These are phyloP conservation scores for Tiliqua scincoides DNA, from an alignment of 2,113 vertebrate species.

Conservation along the genomic window DNA sequence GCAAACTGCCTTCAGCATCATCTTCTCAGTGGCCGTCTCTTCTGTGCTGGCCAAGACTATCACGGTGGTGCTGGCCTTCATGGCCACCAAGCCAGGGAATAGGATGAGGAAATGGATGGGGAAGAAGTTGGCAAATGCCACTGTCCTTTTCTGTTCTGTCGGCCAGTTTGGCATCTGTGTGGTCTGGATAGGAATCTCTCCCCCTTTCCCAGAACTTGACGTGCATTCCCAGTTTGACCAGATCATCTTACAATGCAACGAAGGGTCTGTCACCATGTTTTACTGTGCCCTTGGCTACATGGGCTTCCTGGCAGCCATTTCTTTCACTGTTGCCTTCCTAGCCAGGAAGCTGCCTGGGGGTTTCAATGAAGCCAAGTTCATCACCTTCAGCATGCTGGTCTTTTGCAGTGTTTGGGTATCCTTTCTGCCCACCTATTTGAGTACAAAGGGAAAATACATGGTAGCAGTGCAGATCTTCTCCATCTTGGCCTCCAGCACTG, in stretches of 20 bases:
- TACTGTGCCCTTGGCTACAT: neutral
- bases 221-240: neutral
- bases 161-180: neutral
- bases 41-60: slow-evolving; percentile 1
- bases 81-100: neutral
- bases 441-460: neutral
- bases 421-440: neutral
- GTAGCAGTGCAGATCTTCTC: slow-evolving; percentile 10
- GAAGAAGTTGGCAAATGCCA: neutral
- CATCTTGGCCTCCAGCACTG: neutral
- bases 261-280: neutral
- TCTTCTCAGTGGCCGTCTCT: neutral
- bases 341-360: neutral
- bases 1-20: too few relatives aligned
- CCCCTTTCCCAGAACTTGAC: neutral
- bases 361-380: neutral
- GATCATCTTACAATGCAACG: neutral
- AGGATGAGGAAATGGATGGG: neutral
- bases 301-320: neutral
- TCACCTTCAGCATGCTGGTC: slow-evolving; percentile 17
- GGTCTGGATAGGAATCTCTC: neutral
- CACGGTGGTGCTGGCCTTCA: slow-evolving; percentile 6
- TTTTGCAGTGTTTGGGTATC: slow-evolving; percentile 1
- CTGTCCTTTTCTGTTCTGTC: neutral
- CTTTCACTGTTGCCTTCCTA: neutral